These are phyloP conservation scores for Microcaecilia unicolor DNA, from an alignment of 2,797 vertebrate species.

Conservation along the genomic window DNA sequence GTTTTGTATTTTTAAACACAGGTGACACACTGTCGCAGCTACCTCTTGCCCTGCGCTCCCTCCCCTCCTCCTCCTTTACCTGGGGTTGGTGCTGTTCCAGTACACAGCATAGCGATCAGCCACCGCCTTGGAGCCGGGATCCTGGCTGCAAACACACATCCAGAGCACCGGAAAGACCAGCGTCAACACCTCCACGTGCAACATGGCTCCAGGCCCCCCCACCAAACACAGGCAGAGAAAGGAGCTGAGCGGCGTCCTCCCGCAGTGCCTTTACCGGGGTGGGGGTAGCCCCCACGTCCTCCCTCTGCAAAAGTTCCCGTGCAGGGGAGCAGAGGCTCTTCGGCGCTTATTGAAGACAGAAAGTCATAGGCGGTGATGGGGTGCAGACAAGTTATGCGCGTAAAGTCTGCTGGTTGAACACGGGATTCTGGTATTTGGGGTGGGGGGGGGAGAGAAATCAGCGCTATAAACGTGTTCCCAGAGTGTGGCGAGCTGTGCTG, in stretches of 20 bases:
- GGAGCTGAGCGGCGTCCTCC: neutral
- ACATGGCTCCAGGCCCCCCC: slow-evolving; percentile 77
- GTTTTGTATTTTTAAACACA: too few species aligned
- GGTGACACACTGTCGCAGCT: too few species aligned
- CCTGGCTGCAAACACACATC: slow-evolving; percentile 89
- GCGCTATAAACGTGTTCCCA: too few species aligned
- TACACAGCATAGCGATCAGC: slow-evolving; percentile 96
- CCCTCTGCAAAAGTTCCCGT: slow-evolving; percentile 33
- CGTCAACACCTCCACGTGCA: slow-evolving; percentile 92
- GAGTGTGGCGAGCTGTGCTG: too few species aligned
- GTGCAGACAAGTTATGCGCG: too few species aligned
- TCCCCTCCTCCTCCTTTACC: slow-evolving; percentile 61
- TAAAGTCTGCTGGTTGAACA: too few species aligned
- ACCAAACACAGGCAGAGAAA: too few species aligned
- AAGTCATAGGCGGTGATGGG: too few species aligned
- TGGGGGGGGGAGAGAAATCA: too few species aligned
- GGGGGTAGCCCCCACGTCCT: slow-evolving; percentile 7
- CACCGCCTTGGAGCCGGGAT: slow-evolving; percentile 91
- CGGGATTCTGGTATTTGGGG: too few species aligned
- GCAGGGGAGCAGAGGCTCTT: slow-evolving; percentile 5
- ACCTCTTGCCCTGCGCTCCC: neutral
- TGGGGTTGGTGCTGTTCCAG: slow-evolving; percentile 96
- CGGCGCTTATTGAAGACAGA: neutral
- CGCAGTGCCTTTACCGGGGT: neutral
- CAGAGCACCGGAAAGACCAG: slow-evolving; percentile 82